Base-by-base conservation (phyloP, 2,113 vertebrate species). In the Gasterosteus nipponicus region DNA sequence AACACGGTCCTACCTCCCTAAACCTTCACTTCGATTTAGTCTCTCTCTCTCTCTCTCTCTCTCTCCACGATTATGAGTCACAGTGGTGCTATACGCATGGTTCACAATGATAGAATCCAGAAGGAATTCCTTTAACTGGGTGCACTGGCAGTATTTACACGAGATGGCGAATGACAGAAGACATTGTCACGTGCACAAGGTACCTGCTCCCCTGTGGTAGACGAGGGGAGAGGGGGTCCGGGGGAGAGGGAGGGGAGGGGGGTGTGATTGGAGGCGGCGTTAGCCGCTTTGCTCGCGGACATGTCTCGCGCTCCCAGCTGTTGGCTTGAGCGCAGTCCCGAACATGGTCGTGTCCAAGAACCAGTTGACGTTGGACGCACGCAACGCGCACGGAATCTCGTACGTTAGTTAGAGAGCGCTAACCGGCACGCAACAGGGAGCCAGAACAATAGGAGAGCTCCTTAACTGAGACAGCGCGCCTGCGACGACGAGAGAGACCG, bases 121-220 rank as follows among this genome's bases (percentile, higher is more conserved):
- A 63, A 64, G 14, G 11, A 71, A 69, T 73, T 39, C 42, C 0
- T 31, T 57, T 16, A 10, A 22, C 62, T 19, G 0, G 15, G 5
- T 47, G 19, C 29, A n/a, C 18, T 62, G 29, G 12, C 54, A 75
- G 64, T 53, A 16, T 47, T 39, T 61, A 22, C 38, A 26, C 2
- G 3, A 8, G 19, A 65, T 16, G 3, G 14, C 16, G 59, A 51
- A 39, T 49, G 56, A 26, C 7, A 35, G 33, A 39, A 51, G 31
- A 46, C 42, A 18, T 53, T 3, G 11, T 39, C 35, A 42, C 14
- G n/a, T 15, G 61, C 35, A 22, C 58, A 4, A 16, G 16, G 14
- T 81, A 87, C 80, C 80, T 87, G 86, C 67, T 83, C 49, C 1
- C 1, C 16, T 59, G n/a, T 19, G 35, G 35, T 7, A 7, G 31